Percentiles rank a stretch among this genome's conserved stretches.
These are phyloP conservation scores for Eurois occulta DNA, from an alignment of 2,888 invertebrate species.

Conservation along the genomic window DNA sequence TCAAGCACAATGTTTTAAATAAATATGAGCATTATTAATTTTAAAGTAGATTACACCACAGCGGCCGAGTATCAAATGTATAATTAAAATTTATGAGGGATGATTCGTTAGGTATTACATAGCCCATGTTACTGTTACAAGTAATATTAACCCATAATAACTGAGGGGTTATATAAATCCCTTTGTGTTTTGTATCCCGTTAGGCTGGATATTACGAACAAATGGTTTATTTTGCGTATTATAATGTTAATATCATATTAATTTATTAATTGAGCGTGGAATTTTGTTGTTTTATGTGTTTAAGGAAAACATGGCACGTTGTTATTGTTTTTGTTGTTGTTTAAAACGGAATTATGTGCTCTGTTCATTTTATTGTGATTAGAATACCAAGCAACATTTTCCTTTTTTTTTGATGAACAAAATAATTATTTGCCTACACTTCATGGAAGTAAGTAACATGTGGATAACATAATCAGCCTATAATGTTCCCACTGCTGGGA, in stretches of 20 bases:
- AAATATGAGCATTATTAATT: conserved; percentile 74
- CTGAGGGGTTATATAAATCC: conserved; percentile 76
- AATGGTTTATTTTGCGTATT: conserved; percentile 64
- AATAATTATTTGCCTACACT: neutral
- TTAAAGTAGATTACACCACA: conserved; percentile 71
- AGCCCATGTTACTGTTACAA: conserved; percentile 74
- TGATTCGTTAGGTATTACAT: conserved; percentile 78
- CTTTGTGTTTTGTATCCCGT: conserved; percentile 74
- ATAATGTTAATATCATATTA: conserved; percentile 61
- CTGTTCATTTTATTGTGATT: neutral
- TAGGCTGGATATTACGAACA: conserved; percentile 63
- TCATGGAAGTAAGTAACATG: neutral
- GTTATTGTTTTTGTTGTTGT: conserved; percentile 24
- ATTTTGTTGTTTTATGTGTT: conserved; percentile 39
- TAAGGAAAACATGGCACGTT: conserved; percentile 30
- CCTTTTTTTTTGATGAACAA: neutral
- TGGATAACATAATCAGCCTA: too few species aligned
- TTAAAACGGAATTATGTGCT: neutral
- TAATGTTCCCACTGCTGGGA: too few species aligned
- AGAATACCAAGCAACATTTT: neutral
- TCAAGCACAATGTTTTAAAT: conserved; percentile 57
- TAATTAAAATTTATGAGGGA: conserved; percentile 86
- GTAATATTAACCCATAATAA: conserved; percentile 80
- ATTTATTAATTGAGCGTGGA: conserved; percentile 62
- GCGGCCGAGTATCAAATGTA: conserved; percentile 79